Conservation (phyloP, 2,888 invertebrate genomes). For the Penaeus monodon region DNA sequence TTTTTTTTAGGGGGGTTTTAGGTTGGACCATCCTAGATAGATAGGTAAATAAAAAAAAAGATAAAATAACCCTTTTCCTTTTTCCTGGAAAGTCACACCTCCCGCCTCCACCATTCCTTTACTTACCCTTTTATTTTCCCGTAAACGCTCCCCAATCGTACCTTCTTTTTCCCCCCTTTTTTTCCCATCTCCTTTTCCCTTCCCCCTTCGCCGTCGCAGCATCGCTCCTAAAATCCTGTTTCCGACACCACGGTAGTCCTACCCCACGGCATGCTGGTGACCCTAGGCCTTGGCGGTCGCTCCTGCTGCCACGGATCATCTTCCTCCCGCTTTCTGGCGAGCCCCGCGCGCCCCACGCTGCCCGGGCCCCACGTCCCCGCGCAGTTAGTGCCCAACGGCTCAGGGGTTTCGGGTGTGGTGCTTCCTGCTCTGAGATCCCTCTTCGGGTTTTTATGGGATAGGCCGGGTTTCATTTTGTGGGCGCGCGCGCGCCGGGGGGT, state of each 20-base stretch:
- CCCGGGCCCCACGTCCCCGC: constrained; percentile 39
- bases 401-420: no score
- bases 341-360: constrained; percentile 41
- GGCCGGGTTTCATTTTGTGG: no score
- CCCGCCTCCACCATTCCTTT: not conserved
- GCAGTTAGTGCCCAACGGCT: constrained; percentile 1
- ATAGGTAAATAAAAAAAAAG: no score
- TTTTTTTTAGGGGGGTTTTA: no score
- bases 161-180: no score
- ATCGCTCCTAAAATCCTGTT: constrained; percentile 36
- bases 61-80: not conserved
- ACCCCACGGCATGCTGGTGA: constrained; percentile 63
- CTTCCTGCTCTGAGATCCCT: no score
- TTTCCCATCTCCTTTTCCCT: not conserved
- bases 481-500: no score
- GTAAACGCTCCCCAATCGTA: no score
- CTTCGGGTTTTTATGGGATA: no score
- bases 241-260: constrained; percentile 39
- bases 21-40: no score
- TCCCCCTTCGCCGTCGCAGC: not conserved
- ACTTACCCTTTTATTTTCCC: no score
- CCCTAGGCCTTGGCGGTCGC: constrained; percentile 59
- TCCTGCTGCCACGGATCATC: constrained; percentile 62
- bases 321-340: constrained; percentile 62
- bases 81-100: not conserved